Percentiles rank a stretch among this genome's conserved stretches.
These are phyloP conservation scores for Pteropus rufus DNA, from an alignment of 2,797 vertebrate species.

Conservation along the genomic window DNA sequence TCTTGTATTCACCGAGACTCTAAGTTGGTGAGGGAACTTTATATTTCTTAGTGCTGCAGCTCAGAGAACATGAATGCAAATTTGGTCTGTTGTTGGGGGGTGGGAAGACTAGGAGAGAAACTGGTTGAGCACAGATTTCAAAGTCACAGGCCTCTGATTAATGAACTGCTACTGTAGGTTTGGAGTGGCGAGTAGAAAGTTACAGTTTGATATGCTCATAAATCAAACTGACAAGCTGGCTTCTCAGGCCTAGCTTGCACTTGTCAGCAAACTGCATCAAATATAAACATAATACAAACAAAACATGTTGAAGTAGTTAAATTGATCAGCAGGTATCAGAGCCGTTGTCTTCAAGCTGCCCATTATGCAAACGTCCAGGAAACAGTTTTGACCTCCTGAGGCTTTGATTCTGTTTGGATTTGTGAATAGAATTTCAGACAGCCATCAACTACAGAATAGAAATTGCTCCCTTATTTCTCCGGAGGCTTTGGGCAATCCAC, in stretches of 20 bases:
- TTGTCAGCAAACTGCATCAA: slow-evolving; percentile 89
- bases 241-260: slow-evolving; percentile 84
- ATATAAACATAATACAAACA: slow-evolving; percentile 91
- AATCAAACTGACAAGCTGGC: slow-evolving; percentile 95
- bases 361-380: slow-evolving; percentile 95
- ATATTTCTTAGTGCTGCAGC: slow-evolving; percentile 79
- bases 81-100: slow-evolving; percentile 80
- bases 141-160: slow-evolving; percentile 89
- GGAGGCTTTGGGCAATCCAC: slow-evolving; percentile 92
- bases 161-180: slow-evolving; percentile 90
- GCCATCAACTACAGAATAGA: slow-evolving; percentile 99
- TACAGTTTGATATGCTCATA: slow-evolving; percentile 91
- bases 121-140: slow-evolving; percentile 84
- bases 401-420: slow-evolving; percentile 99
- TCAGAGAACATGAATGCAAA: slow-evolving; percentile 86
- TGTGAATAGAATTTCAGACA: slow-evolving; percentile 98
- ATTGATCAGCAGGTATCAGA: slow-evolving; percentile 92
- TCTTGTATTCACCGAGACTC: slow-evolving; percentile 75
- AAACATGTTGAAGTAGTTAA: slow-evolving; percentile 91
- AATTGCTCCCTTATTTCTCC: slow-evolving; percentile 99
- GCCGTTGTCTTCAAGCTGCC: slow-evolving; percentile 90
- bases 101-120: slow-evolving; percentile 44
- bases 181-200: slow-evolving; percentile 90
- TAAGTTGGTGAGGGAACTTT: slow-evolving; percentile 72
- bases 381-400: slow-evolving; percentile 94